phyloP scores from a whole-genome alignment of 2,797 vertebrate genomes.

The Astyanax mexicanus region DNA sequence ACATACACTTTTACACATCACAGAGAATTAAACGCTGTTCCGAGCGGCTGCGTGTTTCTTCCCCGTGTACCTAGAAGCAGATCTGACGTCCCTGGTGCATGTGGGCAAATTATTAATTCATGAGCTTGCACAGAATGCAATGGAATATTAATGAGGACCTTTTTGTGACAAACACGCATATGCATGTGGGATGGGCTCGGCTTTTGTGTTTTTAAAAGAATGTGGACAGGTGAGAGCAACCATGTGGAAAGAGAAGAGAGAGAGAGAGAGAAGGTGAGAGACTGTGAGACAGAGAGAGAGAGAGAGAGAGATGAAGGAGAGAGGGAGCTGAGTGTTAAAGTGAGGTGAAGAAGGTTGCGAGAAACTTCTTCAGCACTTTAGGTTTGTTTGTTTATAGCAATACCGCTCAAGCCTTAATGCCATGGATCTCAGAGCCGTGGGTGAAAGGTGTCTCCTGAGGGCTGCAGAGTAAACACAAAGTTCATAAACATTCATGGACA shows the following conservation, averaged over 20 bases:
- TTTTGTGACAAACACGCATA: slow-evolving; percentile 73
- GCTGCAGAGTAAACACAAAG: neutral
- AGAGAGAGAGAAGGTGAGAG: slow-evolving; percentile 24
- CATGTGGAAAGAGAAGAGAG: slow-evolving; percentile 66
- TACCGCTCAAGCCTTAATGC: slow-evolving; percentile 4
- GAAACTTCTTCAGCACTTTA: slow-evolving; percentile 12
- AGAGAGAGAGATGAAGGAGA: neutral
- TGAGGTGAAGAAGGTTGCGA: neutral
- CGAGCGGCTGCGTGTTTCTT: slow-evolving; percentile 45
- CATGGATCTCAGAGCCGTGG: neutral
- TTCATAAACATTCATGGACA: slow-evolving; percentile 20
- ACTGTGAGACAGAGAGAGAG: slow-evolving; percentile 36
- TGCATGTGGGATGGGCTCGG: slow-evolving; percentile 64
- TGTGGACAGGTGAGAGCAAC: slow-evolving; percentile 67
- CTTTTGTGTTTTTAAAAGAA: slow-evolving; percentile 71
- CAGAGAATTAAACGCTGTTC: slow-evolving; percentile 29
- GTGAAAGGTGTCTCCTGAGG: neutral
- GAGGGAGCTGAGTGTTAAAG: neutral
- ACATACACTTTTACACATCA: slow-evolving; percentile 18
- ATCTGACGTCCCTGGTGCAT: slow-evolving; percentile 58
- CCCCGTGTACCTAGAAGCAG: slow-evolving; percentile 55
- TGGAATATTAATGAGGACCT: slow-evolving; percentile 81
- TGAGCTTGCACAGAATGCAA: slow-evolving; percentile 61
- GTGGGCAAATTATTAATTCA: slow-evolving; percentile 74
- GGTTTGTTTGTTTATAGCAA: slow-evolving; percentile 2